phyloP scores from a whole-genome alignment of 2,797 vertebrate species.

The Acestrorhynchus altus region DNA sequence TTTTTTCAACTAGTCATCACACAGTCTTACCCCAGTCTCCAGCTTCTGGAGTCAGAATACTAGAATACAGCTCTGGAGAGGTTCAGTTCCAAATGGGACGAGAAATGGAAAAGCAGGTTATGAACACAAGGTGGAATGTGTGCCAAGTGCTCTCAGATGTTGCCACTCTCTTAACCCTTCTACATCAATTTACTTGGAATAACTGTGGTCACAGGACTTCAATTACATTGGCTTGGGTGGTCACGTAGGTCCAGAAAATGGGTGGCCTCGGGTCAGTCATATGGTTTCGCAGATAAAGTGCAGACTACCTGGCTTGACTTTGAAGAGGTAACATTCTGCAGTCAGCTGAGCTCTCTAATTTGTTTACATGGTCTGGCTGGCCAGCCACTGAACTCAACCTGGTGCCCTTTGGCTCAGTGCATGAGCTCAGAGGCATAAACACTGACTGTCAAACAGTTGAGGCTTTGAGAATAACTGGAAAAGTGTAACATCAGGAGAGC shows the following conservation, averaged over 20 bases:
- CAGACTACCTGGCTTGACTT: conserved; percentile 48
- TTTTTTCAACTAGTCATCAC: conserved; percentile 65
- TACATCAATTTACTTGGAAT: conserved; percentile 51
- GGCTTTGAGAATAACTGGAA: not conserved
- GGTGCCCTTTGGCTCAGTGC: conserved; percentile 25
- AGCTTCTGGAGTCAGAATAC: conserved; percentile 74
- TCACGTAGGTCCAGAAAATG: conserved; percentile 74
- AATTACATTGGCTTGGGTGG: conserved; percentile 61
- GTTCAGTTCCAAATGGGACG: conserved; percentile 30
- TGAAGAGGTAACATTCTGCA: conserved; percentile 10
- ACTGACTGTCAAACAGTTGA: not conserved
- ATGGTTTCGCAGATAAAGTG: conserved; percentile 62
- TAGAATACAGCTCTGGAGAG: conserved; percentile 77
- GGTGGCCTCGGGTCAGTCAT: conserved; percentile 69
- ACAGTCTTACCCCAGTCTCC: conserved; percentile 80
- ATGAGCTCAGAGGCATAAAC: conserved; percentile 2
- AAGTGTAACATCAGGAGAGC: not conserved
- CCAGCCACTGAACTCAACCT: conserved; percentile 26
- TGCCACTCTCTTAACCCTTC: not conserved
- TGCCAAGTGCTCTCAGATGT: conserved; percentile 13
- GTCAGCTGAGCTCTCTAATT: conserved; percentile 35
- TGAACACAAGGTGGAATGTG: not conserved
- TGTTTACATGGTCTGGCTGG: conserved; percentile 43
- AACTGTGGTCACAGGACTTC: conserved; percentile 77
- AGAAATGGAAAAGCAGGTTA: conserved; percentile 27